Conservation (phyloP, 2,888 invertebrate species). For the Xanthia togata region DNA sequence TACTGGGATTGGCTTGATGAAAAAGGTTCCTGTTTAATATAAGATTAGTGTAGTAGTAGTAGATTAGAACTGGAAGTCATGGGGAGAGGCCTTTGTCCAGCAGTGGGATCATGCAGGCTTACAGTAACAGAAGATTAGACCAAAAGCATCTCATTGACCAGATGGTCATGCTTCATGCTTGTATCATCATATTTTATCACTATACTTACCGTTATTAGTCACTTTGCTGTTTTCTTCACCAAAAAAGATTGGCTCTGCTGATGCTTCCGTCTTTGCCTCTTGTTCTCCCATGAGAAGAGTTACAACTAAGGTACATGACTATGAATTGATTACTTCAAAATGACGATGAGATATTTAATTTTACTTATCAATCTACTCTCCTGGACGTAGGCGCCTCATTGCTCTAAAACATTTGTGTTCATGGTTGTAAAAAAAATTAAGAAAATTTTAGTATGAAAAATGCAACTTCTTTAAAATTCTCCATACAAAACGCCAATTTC, state of each 20-base stretch:
- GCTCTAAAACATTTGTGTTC: too few relatives aligned
- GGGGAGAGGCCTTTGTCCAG: too few relatives aligned
- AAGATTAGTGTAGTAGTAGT: neutral
- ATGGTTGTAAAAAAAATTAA: too few relatives aligned
- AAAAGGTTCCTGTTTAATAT: neutral
- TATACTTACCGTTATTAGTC: neutral
- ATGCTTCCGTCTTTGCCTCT: neutral
- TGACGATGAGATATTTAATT: too few relatives aligned
- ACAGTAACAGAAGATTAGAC: too few relatives aligned
- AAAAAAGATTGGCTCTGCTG: neutral
- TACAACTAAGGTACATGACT: neutral
- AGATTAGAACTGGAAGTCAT: neutral
- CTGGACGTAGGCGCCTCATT: neutral
- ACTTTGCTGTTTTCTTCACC: neutral
- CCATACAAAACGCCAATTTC: too few relatives aligned
- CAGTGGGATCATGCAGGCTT: too few relatives aligned
- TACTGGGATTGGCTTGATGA: conserved; percentile 2
- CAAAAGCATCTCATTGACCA: neutral
- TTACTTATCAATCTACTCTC: neutral
- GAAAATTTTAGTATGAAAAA: too few relatives aligned
- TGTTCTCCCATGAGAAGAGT: neutral
- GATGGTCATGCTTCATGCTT: neutral
- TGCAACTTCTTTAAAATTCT: too few relatives aligned
- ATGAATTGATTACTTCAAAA: neutral
- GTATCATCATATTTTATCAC: neutral